Evolutionary conservation across 1,140 invertebrate species (phyloP), one percentile per base, ranked within the genome.

Genomic region (Zophobas morio): DNA sequence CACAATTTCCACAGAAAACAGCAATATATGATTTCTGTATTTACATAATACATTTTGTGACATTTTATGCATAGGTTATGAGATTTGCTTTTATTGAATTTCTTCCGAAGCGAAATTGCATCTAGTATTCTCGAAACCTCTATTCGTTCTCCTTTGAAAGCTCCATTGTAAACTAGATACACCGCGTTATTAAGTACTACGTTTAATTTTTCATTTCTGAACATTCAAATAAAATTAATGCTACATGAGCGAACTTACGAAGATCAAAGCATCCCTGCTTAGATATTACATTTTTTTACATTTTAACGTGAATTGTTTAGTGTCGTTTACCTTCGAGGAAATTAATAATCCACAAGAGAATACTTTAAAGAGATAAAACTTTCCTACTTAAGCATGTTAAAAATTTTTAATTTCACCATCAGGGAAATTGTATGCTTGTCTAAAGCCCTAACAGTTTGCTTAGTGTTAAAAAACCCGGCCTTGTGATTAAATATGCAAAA

Each of bases 241-340:
- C 3, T 46, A 46, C 42, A 46, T 46, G 42, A 46, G 42, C 42
- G 42, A 46, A 46, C 42, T 46, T 46, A 46, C 3, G 8, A 3
- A 46, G 42, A 46, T 46, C 42, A 46, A 46, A 46, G 42, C 3
- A 46, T 46, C 3, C 35, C 2, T 37, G 4, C 6, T 51, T 4
- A 20, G 2, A 37, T 34, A 66, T 66, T 40, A 40, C 60, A 32
- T 66, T 40, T 39, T 66, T 66, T 20, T 20, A 63, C 56, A 57
- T 57, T 35, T 60, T 60, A 60, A 60, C 35, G 37, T 60, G 37
- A 60, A 60, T 60, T 60, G 34, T 20, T 39, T 60, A 35, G 6
- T 34, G 33, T 34, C 56, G 32, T 36, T 35, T 57, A 35, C 3
- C 42, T 8, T 46, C 42, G 42, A 46, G 42, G 56, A 34, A 5